Evolutionary conservation across 2,888 invertebrate species (phyloP), one percentile per base, ranked within the genome.

Genomic region (Crematogaster levior): DNA sequence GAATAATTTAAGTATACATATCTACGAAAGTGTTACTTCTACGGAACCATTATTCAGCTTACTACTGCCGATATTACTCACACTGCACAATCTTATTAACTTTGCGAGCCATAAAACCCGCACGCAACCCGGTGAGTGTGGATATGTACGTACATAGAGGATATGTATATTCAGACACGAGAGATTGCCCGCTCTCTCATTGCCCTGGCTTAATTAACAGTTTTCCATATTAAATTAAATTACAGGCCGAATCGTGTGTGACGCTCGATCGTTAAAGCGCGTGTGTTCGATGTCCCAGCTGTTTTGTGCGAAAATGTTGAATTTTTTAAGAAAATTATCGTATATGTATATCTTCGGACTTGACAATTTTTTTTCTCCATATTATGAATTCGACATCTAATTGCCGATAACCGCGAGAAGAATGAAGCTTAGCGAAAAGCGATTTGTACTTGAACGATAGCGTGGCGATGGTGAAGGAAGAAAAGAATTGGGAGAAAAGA

Each of bases 221-320:
- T 80, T 84, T 87, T 84, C 84, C 84, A 75, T 61, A 80, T 85
- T 84, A 84, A 81, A 87, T 90, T 85, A 86, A 84, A 86, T 86
- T 87, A 83, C 83, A 81, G 80, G 77, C 80, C 72, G 83, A 66
- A 81, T 53, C 82, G 85, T 70, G 56, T 60, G 37, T n/a, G 70
- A 7, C 74, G 24, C 34, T 37, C 53, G 46, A 27, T 46, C 34
- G 48, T 48, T 63, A 48, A 48, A 24, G 24, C 48, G 34, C 43
- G 40, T 74, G 48, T 37, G 40, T 12, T n/a, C 51, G 37, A 51
- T n/a, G 37, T 63, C 24, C 6, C n/a, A 9, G 9, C 15, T 27
- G 18, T 15, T n/a, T 37, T 37, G n/a, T 4, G 15, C n/a, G 6
- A 51, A 21, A 48, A n/a, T 10, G 27, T 12, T 65, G 34, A 12